Evolutionary conservation across 1,140 invertebrate genomes (phyloP).

Genomic region (Megalonaias nervosa): DNA sequence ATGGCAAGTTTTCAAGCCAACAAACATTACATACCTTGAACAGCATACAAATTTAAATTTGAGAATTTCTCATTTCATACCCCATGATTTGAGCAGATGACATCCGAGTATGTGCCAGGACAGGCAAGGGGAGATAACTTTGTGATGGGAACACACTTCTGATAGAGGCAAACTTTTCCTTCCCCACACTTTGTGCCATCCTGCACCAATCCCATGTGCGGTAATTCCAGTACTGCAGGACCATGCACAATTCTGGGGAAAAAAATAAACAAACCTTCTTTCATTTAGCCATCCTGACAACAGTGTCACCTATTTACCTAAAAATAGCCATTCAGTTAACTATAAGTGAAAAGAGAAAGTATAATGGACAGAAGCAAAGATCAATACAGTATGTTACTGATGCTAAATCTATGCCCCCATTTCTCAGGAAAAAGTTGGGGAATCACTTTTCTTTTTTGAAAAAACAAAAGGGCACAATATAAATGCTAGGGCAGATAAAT

Average conservation of each 20-base stretch:
- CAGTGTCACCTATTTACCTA: neutral
- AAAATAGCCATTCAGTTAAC: neutral
- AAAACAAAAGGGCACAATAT: too few relatives aligned
- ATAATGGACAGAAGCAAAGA: too few relatives aligned
- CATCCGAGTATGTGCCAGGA: constrained; percentile 38
- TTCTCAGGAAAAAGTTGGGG: too few relatives aligned
- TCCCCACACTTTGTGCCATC: constrained; percentile 67
- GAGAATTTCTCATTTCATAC: constrained; percentile 75
- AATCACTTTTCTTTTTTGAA: too few relatives aligned
- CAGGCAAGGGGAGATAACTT: constrained; percentile 47
- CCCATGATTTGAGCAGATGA: constrained; percentile 93
- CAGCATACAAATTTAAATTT: neutral
- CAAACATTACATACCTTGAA: neutral
- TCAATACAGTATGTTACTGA: too few relatives aligned
- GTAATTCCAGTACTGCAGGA: constrained; percentile 59
- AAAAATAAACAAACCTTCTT: neutral
- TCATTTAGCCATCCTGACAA: neutral
- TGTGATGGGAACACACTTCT: constrained; percentile 53
- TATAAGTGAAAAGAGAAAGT: neutral
- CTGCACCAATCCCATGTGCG: constrained; percentile 64
- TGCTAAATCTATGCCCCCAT: too few relatives aligned
- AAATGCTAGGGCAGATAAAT: too few relatives aligned
- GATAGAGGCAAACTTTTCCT: constrained; percentile 54
- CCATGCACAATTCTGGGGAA: constrained; percentile 61
- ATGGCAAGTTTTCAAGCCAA: too few relatives aligned